These are phyloP conservation scores for Proctacanthus coquilletti DNA, from an alignment of 1,140 invertebrate species.

Conservation along the genomic window DNA sequence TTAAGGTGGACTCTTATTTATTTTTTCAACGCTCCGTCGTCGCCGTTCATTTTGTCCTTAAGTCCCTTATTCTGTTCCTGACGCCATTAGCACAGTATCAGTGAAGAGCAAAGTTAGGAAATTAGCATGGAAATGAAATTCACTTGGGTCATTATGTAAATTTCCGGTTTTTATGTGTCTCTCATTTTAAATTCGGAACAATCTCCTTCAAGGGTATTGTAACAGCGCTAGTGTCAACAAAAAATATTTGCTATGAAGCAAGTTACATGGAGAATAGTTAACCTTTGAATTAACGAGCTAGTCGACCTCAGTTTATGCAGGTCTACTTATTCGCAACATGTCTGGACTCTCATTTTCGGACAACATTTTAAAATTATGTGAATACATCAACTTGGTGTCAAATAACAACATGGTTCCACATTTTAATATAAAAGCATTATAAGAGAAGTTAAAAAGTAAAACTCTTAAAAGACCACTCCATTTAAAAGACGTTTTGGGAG, in stretches of 20 bases:
- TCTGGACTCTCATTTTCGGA: no score
- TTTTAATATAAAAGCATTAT: no score
- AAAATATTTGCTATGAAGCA: neutral
- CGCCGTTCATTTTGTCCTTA: neutral
- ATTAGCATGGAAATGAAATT: conserved; percentile 1
- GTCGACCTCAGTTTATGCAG: neutral
- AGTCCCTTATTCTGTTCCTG: neutral
- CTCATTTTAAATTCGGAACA: neutral
- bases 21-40: no score
- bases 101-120: neutral
- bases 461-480: no score
- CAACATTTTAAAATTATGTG: no score
- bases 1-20: no score
- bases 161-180: neutral
- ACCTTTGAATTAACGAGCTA: neutral
- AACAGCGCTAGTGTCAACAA: neutral
- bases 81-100: neutral
- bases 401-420: no score
- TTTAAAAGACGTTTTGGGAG: no score
- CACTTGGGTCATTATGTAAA: neutral
- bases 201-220: neutral
- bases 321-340: no score
- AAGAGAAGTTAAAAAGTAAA: no score
- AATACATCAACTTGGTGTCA: no score
- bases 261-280: neutral